Percentiles rank a stretch among this genome's conserved stretches.
Evolutionary conservation across 2,113 vertebrate species (phyloP).

Genomic region (Anseranas semipalmata): DNA sequence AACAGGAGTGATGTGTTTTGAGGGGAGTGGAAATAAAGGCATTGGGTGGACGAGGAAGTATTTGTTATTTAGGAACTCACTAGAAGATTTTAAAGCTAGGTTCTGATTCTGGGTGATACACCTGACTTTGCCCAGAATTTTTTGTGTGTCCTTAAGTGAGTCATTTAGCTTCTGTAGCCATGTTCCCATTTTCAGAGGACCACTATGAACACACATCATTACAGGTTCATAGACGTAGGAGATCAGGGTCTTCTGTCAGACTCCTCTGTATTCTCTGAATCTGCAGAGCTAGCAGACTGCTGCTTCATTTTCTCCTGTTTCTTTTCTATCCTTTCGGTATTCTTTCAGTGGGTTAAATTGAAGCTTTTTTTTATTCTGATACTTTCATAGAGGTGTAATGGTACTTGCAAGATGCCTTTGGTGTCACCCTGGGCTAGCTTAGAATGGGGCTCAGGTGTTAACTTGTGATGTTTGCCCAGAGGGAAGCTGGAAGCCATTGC

Average conservation of each 20-base stretch:
- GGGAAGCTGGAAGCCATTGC: background rate
- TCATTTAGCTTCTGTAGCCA: background rate
- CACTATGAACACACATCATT: rapidly evolving
- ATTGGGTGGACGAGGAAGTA: background rate
- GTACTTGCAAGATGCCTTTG: background rate
- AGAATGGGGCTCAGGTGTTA: background rate
- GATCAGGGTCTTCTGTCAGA: background rate
- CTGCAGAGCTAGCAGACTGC: background rate
- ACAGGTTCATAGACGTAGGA: background rate
- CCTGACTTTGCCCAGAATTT: background rate
- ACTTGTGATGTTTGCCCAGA: background rate
- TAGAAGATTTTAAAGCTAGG: background rate
- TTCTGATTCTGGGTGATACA: background rate
- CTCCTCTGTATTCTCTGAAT: background rate
- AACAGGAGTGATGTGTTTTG: no score
- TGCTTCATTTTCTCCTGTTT: background rate
- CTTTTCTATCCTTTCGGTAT: background rate
- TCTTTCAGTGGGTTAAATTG: background rate
- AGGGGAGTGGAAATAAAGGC: background rate
- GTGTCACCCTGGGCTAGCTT: background rate
- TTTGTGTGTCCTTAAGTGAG: background rate
- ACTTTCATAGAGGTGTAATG: rapidly evolving
- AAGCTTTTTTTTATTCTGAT: background rate
- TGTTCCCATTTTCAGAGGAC: background rate
- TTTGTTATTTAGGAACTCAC: background rate